A percentile compares a stretch with the other conserved stretches of the same genome.
Conservation (phyloP, 2,888 invertebrate species). For the Psylliodes chrysocephalus region DNA sequence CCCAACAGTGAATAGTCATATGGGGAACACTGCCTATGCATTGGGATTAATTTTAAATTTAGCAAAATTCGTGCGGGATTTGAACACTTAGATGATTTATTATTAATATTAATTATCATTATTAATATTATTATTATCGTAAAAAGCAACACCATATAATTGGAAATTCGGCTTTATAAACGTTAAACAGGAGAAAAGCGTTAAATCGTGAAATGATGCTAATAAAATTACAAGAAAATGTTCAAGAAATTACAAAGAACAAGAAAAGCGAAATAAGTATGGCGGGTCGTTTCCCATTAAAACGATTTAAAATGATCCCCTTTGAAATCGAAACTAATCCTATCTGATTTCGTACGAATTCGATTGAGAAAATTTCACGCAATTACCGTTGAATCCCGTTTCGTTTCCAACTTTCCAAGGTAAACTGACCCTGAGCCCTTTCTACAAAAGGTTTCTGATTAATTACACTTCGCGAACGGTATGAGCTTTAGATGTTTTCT, state of each 20-base stretch:
- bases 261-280: background rate
- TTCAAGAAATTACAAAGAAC: background rate
- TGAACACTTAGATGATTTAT: too few relatives aligned
- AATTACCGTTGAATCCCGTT: conserved; percentile 3
- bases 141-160: too few relatives aligned
- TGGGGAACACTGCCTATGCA: too few relatives aligned
- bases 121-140: too few relatives aligned
- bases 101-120: too few relatives aligned
- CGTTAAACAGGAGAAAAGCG: background rate
- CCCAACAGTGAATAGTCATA: too few relatives aligned
- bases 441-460: too few relatives aligned
- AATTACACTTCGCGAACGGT: too few relatives aligned
- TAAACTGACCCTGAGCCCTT: conserved; percentile 1
- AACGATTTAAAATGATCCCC: background rate
- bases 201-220: background rate
- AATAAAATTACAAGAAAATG: conserved; percentile 1
- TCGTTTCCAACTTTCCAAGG: background rate
- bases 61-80: too few relatives aligned
- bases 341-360: background rate
- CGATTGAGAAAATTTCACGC: conserved; percentile 1
- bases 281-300: background rate
- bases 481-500: too few relatives aligned
- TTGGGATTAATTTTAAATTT: too few relatives aligned
- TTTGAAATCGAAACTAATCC: conserved; percentile 1
- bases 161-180: too few relatives aligned